A percentile compares a stretch with the other conserved stretches of the same genome.
These are phyloP conservation scores for Cydia pomonella DNA, from an alignment of 1,140 invertebrate genomes.

Conservation along the genomic window DNA sequence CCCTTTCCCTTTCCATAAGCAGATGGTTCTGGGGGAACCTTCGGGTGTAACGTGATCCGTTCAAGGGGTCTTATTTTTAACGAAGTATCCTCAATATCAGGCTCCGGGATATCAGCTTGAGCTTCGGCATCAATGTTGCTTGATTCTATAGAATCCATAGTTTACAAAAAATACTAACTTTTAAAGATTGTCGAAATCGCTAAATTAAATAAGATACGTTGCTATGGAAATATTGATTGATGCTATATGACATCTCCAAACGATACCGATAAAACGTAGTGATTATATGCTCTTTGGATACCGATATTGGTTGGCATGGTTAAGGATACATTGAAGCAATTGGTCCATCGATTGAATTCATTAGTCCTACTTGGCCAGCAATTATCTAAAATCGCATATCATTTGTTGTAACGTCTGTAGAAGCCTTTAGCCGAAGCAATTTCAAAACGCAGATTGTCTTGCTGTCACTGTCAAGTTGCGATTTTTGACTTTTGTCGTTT, in stretches of 20 bases:
- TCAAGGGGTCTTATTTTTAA: conserved; percentile 68
- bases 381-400: too few relatives aligned
- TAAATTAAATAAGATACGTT: not conserved
- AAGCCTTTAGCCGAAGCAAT: not conserved
- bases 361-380: too few relatives aligned
- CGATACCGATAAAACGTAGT: too few relatives aligned
- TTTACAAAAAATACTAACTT: not conserved
- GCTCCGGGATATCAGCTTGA: conserved; percentile 68
- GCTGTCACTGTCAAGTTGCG: not conserved
- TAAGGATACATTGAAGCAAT: too few relatives aligned
- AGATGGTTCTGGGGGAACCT: conserved; percentile 67
- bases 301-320: not conserved
- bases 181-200: not conserved
- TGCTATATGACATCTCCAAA: not conserved
- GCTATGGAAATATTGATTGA: conserved; percentile 30
- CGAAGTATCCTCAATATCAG: conserved; percentile 50
- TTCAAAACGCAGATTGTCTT: not conserved
- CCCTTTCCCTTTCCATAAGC: conserved; percentile 70
- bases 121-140: conserved; percentile 47
- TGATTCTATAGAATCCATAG: conserved; percentile 38
- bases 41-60: conserved; percentile 65
- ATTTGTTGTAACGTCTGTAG: too few relatives aligned
- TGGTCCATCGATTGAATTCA: too few relatives aligned
- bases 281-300: too few relatives aligned
- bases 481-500: not conserved